Evolutionary conservation across 2,888 invertebrate species (phyloP).

Genomic region (Resseliella maxima): DNA sequence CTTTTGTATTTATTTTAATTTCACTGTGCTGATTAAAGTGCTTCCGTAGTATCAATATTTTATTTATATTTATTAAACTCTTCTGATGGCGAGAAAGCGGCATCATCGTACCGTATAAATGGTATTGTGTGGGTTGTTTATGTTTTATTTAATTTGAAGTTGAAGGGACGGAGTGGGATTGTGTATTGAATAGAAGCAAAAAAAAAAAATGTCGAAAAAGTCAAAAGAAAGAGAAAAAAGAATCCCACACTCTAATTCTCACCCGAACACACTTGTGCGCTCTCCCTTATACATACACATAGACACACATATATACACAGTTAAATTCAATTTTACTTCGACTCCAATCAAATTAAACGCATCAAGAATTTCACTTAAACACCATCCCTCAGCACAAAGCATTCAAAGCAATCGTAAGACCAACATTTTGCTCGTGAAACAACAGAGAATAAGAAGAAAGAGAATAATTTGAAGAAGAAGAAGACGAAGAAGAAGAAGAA

Average conservation of each 20-base stretch:
- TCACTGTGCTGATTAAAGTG: conserved; percentile 48
- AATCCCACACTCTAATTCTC: too few relatives aligned
- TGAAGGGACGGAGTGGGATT: neutral
- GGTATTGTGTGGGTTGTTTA: conserved; percentile 36
- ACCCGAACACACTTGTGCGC: too few relatives aligned
- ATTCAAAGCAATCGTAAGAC: neutral
- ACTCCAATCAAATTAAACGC: conserved; percentile 45
- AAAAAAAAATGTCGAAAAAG: neutral
- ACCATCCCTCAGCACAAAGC: neutral
- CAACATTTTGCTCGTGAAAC: neutral
- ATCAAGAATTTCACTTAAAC: conserved; percentile 24
- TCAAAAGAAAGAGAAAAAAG: neutral
- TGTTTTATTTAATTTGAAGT: conserved; percentile 36
- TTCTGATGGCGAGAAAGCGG: conserved; percentile 39
- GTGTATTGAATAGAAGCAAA: too few relatives aligned
- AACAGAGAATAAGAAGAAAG: neutral
- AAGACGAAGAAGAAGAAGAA: neutral
- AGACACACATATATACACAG: neutral
- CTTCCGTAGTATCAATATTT: conserved; percentile 47
- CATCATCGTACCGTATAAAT: conserved; percentile 9
- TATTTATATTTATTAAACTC: conserved; percentile 29
- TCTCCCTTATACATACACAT: too few relatives aligned
- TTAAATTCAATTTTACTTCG: conserved; percentile 5
- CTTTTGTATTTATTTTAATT: conserved; percentile 46
- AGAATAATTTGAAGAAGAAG: neutral